Base-by-base conservation (phyloP, 2,888 invertebrate genomes). In the Synanthedon tipuliformis region DNA sequence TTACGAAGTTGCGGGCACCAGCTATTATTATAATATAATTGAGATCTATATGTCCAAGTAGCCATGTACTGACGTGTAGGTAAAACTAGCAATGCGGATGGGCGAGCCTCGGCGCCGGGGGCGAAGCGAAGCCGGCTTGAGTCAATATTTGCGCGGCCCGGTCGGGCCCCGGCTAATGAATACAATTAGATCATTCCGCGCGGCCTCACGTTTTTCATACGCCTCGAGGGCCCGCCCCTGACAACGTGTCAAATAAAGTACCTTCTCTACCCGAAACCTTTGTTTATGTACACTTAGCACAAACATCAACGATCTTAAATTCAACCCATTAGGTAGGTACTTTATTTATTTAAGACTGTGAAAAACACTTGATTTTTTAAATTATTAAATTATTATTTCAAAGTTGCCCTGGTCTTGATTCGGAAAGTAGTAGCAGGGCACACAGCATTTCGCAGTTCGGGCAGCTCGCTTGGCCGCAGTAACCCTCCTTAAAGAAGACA, bases 151-250 rank as follows among this genome's bases (percentile, higher is more conserved):
- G 86, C 80, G 56, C 73, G 73, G 73, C 78, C 79, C 75, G 78
- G 73, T 80, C 84, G 73, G 74, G 79, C 86, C 86, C 84, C 73
- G 74, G 79, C 86, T 87, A 86, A 87, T 87, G 86, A 87, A 87
- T 84, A 85, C 84, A 86, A 87, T 87, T 86, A 86, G 86, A 87
- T 87, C 86, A 86, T 87, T 87, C 86, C 85, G 73, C 84, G 81
- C 80, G 85, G 81, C 86, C 86, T 81, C 81, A 79, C 83, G 78
- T 81, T 81, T 82, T 81, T 83, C 83, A 78, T 82, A 80, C 83
- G 81, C 79, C 74, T 71, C 73, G 71, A 61, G 70, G 72, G 68
- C 56, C 65, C 69, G 71, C 75, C 76, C 72, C 75, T 69, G 74
- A 77, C 69, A 66, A 71, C 76, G 81, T 78, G 80, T 77, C 75